phyloP scores from a whole-genome alignment of 2,113 vertebrate species.

The Calypte anna region DNA sequence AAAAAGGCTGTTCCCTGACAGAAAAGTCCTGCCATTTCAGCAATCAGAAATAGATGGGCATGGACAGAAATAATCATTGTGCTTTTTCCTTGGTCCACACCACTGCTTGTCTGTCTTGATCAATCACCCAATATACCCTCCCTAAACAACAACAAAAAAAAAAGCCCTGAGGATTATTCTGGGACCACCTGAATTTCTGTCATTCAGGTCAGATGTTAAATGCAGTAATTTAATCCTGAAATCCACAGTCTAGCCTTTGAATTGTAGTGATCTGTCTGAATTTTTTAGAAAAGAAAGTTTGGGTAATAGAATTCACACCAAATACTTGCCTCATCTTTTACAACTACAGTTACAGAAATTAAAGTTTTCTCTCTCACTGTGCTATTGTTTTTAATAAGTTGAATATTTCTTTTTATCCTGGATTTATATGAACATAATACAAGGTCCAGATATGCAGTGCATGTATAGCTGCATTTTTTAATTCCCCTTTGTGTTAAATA shows the following conservation, averaged over 20 bases:
- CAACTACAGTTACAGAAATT: background rate
- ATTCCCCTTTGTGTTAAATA: conserved; percentile 9
- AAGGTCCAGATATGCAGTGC: background rate
- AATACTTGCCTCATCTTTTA: background rate
- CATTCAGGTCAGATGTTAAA: background rate
- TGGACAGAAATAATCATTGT: background rate
- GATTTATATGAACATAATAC: background rate
- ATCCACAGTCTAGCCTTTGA: background rate
- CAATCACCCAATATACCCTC: background rate
- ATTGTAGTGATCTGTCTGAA: background rate
- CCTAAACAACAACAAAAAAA: background rate
- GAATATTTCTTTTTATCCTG: background rate
- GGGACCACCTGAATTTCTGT: background rate
- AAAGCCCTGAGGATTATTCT: background rate
- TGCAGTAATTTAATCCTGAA: background rate
- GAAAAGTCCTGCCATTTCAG: background rate
- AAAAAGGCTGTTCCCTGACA: background rate
- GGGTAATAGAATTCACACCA: background rate
- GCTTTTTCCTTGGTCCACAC: background rate
- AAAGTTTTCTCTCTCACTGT: background rate
- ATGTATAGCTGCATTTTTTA: background rate
- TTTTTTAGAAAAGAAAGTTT: background rate
- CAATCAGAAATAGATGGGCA: background rate
- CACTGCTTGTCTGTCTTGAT: background rate
- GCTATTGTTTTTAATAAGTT: background rate